phyloP scores from a whole-genome alignment of 2,113 vertebrate genomes.

The Scatophagus argus region DNA sequence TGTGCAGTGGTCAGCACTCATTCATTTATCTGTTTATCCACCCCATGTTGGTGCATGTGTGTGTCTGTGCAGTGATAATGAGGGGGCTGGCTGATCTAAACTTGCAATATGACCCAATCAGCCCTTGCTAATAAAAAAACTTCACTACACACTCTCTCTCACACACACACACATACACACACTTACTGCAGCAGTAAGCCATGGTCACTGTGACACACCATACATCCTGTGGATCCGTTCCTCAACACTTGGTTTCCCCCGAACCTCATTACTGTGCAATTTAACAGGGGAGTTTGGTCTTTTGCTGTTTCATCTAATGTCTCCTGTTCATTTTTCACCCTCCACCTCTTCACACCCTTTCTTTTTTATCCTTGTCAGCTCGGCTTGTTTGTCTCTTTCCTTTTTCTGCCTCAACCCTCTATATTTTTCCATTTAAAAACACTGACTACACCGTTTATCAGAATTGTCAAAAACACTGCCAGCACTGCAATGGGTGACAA shows the following conservation, averaged over 20 bases:
- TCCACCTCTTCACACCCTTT: neutral
- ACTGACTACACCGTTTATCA: neutral
- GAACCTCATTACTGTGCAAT: constrained; percentile 63
- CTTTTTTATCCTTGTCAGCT: constrained; percentile 10
- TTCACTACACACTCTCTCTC: no score
- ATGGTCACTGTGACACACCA: constrained; percentile 42
- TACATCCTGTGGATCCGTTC: constrained; percentile 48
- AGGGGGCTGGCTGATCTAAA: constrained; percentile 58
- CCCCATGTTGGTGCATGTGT: constrained; percentile 16
- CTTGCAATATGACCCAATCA: constrained; percentile 64
- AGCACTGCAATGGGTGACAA: neutral
- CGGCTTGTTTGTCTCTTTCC: neutral
- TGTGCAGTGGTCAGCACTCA: constrained; percentile 39
- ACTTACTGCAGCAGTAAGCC: constrained; percentile 21
- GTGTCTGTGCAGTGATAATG: constrained; percentile 43
- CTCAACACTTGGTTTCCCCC: constrained; percentile 55
- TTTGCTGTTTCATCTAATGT: constrained; percentile 31
- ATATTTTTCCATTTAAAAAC: neutral
- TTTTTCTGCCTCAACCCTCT: neutral
- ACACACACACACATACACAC: constrained; percentile 20
- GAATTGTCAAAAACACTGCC: neutral
- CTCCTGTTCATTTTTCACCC: constrained; percentile 6
- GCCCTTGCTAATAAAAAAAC: constrained; percentile 43
- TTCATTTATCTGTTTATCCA: constrained; percentile 60
- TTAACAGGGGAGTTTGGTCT: constrained; percentile 40